Evolutionary conservation across 1,140 invertebrate species (phyloP).

Genomic region (Popillia japonica): DNA sequence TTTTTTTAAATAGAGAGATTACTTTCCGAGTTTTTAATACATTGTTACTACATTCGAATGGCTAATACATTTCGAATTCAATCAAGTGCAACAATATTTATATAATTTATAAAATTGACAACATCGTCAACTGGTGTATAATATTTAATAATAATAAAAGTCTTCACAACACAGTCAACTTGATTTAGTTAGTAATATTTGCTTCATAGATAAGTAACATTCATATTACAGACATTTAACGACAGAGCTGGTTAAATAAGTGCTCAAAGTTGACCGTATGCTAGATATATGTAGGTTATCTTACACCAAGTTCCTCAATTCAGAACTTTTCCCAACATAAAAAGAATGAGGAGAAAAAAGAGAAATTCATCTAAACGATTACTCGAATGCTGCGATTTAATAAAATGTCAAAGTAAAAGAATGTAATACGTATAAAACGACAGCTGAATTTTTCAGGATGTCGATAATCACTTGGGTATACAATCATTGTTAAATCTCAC

Average conservation of each 20-base stretch:
- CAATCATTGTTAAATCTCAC: too few species aligned
- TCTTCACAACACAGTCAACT: conserved; percentile 4
- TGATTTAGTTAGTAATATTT: not conserved
- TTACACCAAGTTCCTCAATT: not conserved
- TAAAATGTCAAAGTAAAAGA: too few species aligned
- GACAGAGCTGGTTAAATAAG: not conserved
- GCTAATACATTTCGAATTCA: not conserved
- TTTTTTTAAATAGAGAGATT: too few species aligned
- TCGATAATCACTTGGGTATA: too few species aligned
- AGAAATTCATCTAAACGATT: too few species aligned
- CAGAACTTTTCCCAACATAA: not conserved
- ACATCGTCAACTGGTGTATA: not conserved
- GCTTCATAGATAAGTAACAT: not conserved
- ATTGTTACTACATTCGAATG: too few species aligned
- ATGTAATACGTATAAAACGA: too few species aligned
- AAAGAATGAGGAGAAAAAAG: too few species aligned
- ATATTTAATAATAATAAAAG: not conserved
- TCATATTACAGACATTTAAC: not conserved
- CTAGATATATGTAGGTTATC: not conserved
- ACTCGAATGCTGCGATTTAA: too few species aligned
- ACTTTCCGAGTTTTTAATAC: too few species aligned
- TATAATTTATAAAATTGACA: conserved; percentile 14
- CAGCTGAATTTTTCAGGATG: too few species aligned
- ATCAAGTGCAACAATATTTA: conserved; percentile 18
- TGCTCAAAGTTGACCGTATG: not conserved